A percentile compares a stretch with the other conserved stretches of the same genome.
phyloP scores from a whole-genome alignment of 2,888 invertebrate species.

The Sclerodermus sp. region DNA sequence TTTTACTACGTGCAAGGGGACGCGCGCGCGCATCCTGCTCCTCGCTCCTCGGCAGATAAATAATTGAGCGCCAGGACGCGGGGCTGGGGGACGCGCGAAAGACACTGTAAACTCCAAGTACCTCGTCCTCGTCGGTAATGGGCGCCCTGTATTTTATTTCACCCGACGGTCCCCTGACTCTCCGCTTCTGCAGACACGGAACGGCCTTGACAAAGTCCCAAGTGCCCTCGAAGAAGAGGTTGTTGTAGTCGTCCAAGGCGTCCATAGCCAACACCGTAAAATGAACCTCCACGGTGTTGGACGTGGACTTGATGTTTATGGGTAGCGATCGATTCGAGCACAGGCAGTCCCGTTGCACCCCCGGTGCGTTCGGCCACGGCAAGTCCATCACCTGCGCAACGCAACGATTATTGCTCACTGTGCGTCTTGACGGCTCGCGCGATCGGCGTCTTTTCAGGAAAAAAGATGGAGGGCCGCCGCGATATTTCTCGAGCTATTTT shows the following conservation, averaged over 20 bases:
- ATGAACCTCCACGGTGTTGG: constrained; percentile 76
- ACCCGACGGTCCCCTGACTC: constrained; percentile 76
- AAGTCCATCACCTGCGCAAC: constrained; percentile 69
- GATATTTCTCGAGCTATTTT: no score
- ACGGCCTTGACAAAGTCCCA: constrained; percentile 80
- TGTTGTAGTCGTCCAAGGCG: constrained; percentile 81
- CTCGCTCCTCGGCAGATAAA: no score
- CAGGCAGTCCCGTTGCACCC: constrained; percentile 77
- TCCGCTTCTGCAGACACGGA: constrained; percentile 70
- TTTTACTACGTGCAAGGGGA: no score
- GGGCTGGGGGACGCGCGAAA: no score
- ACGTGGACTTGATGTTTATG: constrained; percentile 76
- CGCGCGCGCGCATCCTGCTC: no score
- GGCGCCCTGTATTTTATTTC: constrained; percentile 67
- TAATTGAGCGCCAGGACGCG: no score
- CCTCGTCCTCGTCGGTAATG: constrained; percentile 61
- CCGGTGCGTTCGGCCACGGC: constrained; percentile 72
- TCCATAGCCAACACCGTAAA: constrained; percentile 84
- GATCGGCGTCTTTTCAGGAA: no score
- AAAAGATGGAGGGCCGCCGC: no score
- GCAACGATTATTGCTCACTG: no score
- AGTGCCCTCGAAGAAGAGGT: constrained; percentile 80
- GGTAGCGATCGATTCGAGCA: constrained; percentile 70
- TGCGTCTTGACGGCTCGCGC: no score
- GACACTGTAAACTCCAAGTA: no score